Base-by-base conservation (phyloP, 2,888 invertebrate genomes). In the Sylvicola fuscatus region DNA sequence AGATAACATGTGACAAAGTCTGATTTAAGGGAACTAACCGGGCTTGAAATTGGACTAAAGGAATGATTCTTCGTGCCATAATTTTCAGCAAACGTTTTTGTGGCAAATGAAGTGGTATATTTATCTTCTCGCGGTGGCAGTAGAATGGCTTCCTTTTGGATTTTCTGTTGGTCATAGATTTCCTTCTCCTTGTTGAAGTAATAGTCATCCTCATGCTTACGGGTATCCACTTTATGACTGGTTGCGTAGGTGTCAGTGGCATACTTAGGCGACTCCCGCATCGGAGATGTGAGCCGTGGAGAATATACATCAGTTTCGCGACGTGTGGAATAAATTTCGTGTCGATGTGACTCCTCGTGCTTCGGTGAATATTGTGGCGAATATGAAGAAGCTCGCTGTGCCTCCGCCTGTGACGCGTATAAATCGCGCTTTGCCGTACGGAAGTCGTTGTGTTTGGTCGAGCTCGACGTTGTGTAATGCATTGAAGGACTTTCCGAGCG, bases 101-200 rank as follows among this genome's bases (percentile, higher is more conserved):
- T 38, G 14, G 37, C 36, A 36, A 38, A 45, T 29, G 35, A 44
- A 37, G 41, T 42, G 36, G 39, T 14, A 30, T 36, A 21, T 16
- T 39, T 36, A 27, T 53, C 55, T 43, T 52, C 53, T 31, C 58
- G 49, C 11, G 58, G 51, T 26, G 53, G 49, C 33, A 51, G 46
- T 38, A 58, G 40, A 27, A 50, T 57, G 16, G 51, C 44, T 36
- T 54, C 51, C 30, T 46, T 49, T 21, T 51, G 50, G 3, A 38
- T 46, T 17, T 52, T 50, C 26, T 46, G 47, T 8, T 21, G 21
- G 8, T 21, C 21, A 21, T 21, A 21, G 8, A 21, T 45, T 41
- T 58, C 57, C 40, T 56, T 56, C 46, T 58, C 58, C 47, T 58
- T 57, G 45, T 58, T 56, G 39, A 52, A 56, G 45, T 58, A 57